Percentiles rank a stretch among this genome's conserved stretches.
Conservation (phyloP, 92 coral and sea anemone genomes). For the Porites divaricata region DNA sequence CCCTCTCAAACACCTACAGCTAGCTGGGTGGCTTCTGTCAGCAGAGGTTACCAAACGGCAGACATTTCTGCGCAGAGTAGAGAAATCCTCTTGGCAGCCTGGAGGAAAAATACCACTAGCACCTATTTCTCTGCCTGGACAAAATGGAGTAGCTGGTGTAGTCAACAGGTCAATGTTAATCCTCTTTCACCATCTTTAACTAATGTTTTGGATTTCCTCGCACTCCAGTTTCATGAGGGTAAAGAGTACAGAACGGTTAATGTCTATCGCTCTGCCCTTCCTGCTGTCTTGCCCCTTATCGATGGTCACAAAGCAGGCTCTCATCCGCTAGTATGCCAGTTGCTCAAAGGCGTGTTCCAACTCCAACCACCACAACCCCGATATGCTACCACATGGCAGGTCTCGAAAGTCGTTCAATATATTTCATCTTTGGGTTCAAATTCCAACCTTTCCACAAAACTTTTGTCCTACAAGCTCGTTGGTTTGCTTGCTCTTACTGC, state of each 20-base stretch:
- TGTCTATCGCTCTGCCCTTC: conserved; percentile 49
- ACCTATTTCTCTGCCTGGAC: conserved; percentile 28
- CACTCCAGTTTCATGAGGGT: neutral
- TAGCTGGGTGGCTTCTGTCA: conserved; percentile 62
- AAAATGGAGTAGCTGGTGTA: conserved; percentile 37
- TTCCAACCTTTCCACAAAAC: neutral
- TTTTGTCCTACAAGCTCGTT: neutral
- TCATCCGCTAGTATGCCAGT: conserved; percentile 7
- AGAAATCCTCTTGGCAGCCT: conserved; percentile 49
- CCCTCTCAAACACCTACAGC: no score
- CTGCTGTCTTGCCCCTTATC: conserved; percentile 13
- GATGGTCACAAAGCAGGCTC: conserved; percentile 3
- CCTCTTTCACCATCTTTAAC: conserved; percentile 8
- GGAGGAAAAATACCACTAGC: conserved; percentile 25
- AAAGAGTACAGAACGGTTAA: conserved; percentile 53
- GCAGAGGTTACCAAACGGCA: conserved; percentile 41
- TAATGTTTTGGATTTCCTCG: conserved; percentile 1
- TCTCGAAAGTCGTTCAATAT: neutral
- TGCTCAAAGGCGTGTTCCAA: conserved; percentile 7
- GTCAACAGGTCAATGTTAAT: conserved; percentile 12
- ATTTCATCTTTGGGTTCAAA: neutral
- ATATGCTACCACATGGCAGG: conserved; percentile 30
- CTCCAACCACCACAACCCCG: neutral
- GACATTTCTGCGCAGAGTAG: conserved; percentile 42
- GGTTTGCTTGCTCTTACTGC: conserved; percentile 1